Evolutionary conservation across 2,113 vertebrate species (phyloP), one percentile per base, ranked within the genome.

Genomic region (Trematomus loennbergii): DNA sequence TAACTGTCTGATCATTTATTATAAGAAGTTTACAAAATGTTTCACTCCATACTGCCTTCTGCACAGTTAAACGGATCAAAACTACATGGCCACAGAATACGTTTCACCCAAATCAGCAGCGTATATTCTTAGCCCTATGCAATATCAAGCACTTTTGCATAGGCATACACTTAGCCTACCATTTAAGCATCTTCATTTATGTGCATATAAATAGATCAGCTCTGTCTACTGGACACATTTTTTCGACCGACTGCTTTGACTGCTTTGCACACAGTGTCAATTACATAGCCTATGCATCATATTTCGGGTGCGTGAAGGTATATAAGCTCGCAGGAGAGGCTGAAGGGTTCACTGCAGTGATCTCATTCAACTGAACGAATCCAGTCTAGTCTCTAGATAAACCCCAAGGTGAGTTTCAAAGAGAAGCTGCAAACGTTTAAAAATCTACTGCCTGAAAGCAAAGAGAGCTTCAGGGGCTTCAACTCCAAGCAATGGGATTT

Each of bases 121-220:
- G 50, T 90, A 88, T 95, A 96, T 95, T 91, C 94, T 95, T 95
- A 96, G 95, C 94, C 79, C 59, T 72, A 79, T 88, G 85, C 87
- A 94, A 94, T 94, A 95, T 95, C 93, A 94, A 94, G 91, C 91
- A 92, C 94, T 95, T 96, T 93, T 91, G 86, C 92, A 89, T 85
- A 75, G 87, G 72, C 72, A 86, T 83, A 92, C 91, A 88, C 90
- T 89, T 86, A 80, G 90, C 86, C 89, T 94, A 93, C 95, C 94
- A 94, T 95, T 95, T 94, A 95, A 93, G 95, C 94, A 93, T 94
- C 94, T 94, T 96, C 94, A 93, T 95, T 95, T 95, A 95, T 95
- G 94, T 84, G 89, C 81, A 81, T 94, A 96, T 92, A 95, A 95
- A 96, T 95, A 96, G 95, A 95, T 88, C 91, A 48, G 91, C 92